These are phyloP conservation scores for Macrochelys suwanniensis DNA, from an alignment of 2,797 vertebrate species.

Conservation along the genomic window DNA sequence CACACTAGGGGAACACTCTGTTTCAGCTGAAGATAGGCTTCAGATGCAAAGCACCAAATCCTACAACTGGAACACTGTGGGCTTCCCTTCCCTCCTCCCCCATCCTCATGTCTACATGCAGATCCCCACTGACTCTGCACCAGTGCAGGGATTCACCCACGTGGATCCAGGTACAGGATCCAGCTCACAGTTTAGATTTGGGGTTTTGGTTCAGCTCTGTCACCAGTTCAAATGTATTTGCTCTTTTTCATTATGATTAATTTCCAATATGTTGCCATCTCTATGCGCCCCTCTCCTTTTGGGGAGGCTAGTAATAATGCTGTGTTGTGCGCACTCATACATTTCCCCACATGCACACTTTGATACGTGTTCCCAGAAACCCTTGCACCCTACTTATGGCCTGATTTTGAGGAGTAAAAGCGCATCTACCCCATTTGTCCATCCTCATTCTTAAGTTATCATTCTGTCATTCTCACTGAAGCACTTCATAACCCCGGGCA, in stretches of 20 bases:
- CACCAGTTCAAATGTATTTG: neutral
- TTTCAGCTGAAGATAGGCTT: neutral
- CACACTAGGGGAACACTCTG: neutral
- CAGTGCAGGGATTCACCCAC: neutral
- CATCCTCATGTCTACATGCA: neutral
- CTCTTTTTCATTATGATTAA: neutral
- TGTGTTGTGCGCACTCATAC: neutral
- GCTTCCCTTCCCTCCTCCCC: no score
- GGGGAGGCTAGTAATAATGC: neutral
- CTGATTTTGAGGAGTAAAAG: constrained; percentile 24
- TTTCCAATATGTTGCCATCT: neutral
- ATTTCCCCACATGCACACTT: neutral
- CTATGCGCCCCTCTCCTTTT: neutral
- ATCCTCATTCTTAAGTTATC: neutral
- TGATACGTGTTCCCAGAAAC: neutral
- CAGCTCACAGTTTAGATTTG: neutral
- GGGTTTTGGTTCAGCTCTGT: neutral
- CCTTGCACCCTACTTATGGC: neutral
- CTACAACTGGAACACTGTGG: neutral
- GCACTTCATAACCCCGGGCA: neutral
- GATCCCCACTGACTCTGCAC: neutral
- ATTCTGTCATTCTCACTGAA: neutral
- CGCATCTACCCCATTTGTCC: neutral
- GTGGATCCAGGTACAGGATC: neutral
- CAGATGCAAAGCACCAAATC: neutral